These are phyloP conservation scores for Porites lobata DNA, from an alignment of 92 coral and sea anemone genomes.

Conservation along the genomic window DNA sequence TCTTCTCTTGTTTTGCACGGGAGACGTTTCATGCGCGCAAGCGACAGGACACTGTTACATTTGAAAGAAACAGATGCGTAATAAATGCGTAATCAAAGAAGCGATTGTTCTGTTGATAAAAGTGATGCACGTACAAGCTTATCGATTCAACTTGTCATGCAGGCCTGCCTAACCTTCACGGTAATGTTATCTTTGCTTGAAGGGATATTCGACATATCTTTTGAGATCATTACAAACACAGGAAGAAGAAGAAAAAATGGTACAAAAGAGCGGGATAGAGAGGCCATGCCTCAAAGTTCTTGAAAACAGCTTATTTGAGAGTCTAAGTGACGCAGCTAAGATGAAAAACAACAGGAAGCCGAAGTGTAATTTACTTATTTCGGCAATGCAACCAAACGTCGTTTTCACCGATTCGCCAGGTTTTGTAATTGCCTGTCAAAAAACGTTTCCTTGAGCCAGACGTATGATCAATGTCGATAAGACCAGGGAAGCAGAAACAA, in stretches of 20 bases:
- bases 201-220: slow-evolving; percentile 5
- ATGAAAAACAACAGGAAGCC: background rate
- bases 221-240: background rate
- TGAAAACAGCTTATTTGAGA: background rate
- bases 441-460: background rate
- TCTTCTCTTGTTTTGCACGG: background rate
- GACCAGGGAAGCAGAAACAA: background rate
- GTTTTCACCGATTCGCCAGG: background rate
- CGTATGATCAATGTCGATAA: background rate
- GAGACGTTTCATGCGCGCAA: background rate
- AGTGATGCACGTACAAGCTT: background rate
- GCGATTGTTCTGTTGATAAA: slow-evolving; percentile 3
- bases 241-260: background rate
- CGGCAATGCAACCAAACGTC: background rate
- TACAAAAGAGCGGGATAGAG: no score
- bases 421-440: slow-evolving; percentile 1
- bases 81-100: background rate
- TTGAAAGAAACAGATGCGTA: background rate
- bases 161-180: background rate
- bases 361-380: background rate
- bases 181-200: background rate
- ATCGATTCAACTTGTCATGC: background rate
- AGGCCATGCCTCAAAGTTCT: background rate
- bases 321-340: no score
- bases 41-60: background rate